A percentile compares a stretch with the other conserved stretches of the same genome.
Evolutionary conservation across 2,113 vertebrate genomes (phyloP).

Genomic region (Alexandromys fortis): DNA sequence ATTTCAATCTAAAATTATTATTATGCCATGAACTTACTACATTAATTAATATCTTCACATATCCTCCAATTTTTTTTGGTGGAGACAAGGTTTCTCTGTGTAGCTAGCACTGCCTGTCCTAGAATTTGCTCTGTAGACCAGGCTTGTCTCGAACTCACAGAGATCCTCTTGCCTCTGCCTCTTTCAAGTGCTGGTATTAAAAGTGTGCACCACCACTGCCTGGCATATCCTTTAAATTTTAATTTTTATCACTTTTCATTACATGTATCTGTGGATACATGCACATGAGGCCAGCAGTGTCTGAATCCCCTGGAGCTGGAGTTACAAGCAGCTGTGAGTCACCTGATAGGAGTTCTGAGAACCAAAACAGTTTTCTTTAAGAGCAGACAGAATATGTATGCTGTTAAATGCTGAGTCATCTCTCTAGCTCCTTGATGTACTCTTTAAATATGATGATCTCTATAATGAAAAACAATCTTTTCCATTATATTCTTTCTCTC

Average conservation of each 20-base stretch:
- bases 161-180: background rate
- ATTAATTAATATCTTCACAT: background rate
- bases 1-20: slow-evolving; percentile 7
- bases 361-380: background rate
- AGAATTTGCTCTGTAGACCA: no score
- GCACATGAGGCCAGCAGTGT: background rate
- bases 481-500: background rate
- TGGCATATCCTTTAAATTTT: background rate
- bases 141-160: no score
- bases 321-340: background rate
- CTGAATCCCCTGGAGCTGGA: background rate
- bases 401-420: background rate
- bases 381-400: background rate
- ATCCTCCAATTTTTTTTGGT: background rate
- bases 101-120: no score
- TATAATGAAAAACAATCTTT: background rate
- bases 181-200: background rate
- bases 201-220: background rate
- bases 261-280: no score
- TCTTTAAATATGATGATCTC: slow-evolving; percentile 12
- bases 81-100: background rate
- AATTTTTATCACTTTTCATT: background rate
- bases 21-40: background rate
- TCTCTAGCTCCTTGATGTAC: background rate
- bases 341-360: background rate